These are phyloP conservation scores for Synergus gifuensis DNA, from an alignment of 2,888 invertebrate genomes.

Conservation along the genomic window DNA sequence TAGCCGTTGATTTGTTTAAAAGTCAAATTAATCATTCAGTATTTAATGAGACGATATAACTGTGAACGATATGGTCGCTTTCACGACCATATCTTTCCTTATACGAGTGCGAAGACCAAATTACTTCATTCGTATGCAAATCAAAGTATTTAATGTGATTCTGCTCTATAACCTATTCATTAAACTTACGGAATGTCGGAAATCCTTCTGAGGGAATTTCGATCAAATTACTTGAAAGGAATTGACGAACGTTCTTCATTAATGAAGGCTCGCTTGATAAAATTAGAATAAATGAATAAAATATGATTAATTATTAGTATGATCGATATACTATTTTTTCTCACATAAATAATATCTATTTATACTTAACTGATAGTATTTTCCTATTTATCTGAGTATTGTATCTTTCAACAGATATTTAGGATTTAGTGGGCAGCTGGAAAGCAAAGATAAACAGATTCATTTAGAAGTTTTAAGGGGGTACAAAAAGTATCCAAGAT, in stretches of 20 bases:
- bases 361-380: background rate
- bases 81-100: background rate
- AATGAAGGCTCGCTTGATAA: background rate
- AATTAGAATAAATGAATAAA: slow-evolving; percentile 9
- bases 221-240: slow-evolving; percentile 28
- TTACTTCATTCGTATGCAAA: slow-evolving; percentile 25
- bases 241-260: background rate
- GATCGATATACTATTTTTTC: background rate
- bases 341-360: background rate
- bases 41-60: background rate
- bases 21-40: background rate
- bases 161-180: slow-evolving; percentile 33
- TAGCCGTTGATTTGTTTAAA: background rate
- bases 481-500: background rate
- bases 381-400: background rate
- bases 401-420: background rate
- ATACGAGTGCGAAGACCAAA: background rate
- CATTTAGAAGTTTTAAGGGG: background rate
- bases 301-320: background rate
- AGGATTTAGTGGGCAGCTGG: background rate
- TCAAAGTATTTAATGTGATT: slow-evolving; percentile 16
- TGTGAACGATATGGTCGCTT: background rate
- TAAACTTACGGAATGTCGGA: slow-evolving; percentile 19
- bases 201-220: slow-evolving; percentile 21
- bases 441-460: background rate